phyloP scores from a whole-genome alignment of 2,113 vertebrate genomes.

The Mastomys coucha region DNA sequence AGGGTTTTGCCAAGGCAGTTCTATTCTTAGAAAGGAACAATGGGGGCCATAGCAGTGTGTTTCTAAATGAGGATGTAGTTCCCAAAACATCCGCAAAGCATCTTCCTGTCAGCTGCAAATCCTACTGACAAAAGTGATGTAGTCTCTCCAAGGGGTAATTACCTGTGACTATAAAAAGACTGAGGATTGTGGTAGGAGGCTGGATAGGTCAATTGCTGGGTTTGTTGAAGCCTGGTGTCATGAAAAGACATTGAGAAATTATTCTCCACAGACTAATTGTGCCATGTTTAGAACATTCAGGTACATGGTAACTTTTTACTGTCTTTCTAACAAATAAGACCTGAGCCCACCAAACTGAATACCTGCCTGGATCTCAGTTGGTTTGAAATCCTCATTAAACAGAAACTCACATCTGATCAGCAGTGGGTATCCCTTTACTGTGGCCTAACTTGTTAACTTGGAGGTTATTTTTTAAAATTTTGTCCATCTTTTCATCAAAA shows the following conservation, averaged over 20 bases:
- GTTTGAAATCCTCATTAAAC: constrained; percentile 44
- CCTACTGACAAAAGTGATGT: constrained; percentile 68
- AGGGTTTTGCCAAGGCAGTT: constrained; percentile 57
- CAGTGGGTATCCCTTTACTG: background rate
- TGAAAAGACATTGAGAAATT: constrained; percentile 69
- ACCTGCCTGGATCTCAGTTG: background rate
- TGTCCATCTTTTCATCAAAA: constrained; percentile 3
- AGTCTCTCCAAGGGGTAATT: constrained; percentile 73
- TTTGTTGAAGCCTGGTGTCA: constrained; percentile 45
- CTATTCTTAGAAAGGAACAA: constrained; percentile 82
- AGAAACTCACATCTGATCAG: constrained; percentile 6
- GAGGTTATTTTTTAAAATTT: background rate
- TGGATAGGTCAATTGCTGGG: constrained; percentile 67
- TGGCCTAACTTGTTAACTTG: background rate
- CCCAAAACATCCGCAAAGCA: constrained; percentile 79
- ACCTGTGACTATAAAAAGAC: constrained; percentile 81
- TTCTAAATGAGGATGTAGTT: constrained; percentile 79
- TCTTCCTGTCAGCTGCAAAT: constrained; percentile 78
- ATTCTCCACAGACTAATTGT: constrained; percentile 39
- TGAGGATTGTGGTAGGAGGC: constrained; percentile 63
- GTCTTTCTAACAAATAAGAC: constrained; percentile 38
- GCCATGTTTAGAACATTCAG: constrained; percentile 50
- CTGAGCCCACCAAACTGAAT: background rate
- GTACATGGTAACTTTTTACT: background rate
- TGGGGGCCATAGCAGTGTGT: constrained; percentile 74